Conservation (phyloP, 1,140 invertebrate species). For the Drosophila bocki region DNA sequence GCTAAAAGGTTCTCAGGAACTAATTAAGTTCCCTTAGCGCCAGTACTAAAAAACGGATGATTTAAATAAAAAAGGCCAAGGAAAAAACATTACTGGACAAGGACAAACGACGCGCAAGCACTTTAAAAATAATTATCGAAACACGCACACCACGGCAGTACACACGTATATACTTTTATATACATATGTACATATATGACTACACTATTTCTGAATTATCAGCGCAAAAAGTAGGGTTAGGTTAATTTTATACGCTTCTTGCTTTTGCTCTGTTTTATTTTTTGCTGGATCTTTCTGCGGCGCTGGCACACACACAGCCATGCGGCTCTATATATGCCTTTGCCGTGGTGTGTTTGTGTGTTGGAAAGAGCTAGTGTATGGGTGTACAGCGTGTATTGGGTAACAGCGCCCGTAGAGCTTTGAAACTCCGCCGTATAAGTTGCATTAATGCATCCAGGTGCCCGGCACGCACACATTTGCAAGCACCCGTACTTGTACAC, state of each 20-base stretch:
- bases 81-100: slow-evolving; percentile 41
- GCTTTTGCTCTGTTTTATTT: slow-evolving; percentile 69
- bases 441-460: slow-evolving; percentile 68
- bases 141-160: slow-evolving; percentile 33
- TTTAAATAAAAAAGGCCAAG: not conserved
- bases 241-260: slow-evolving; percentile 81
- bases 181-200: slow-evolving; percentile 45
- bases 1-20: not conserved
- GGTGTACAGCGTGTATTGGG: slow-evolving; percentile 71
- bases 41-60: not conserved
- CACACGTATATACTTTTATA: slow-evolving; percentile 26
- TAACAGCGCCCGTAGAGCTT: slow-evolving; percentile 55
- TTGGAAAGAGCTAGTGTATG: slow-evolving; percentile 33
- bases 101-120: slow-evolving; percentile 46
- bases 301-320: slow-evolving; percentile 62
- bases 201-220: slow-evolving; percentile 80
- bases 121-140: slow-evolving; percentile 69
- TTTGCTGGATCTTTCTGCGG: slow-evolving; percentile 83
- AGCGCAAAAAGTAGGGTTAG: slow-evolving; percentile 81
- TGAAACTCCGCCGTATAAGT: slow-evolving; percentile 61
- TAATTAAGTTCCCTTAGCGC: not conserved
- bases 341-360: slow-evolving; percentile 29
- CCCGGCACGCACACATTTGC: slow-evolving; percentile 55
- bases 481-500: slow-evolving; percentile 25
- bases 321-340: slow-evolving; percentile 10